These are phyloP conservation scores for Trichonephila clavata DNA, from an alignment of 1,140 invertebrate genomes.

Conservation along the genomic window DNA sequence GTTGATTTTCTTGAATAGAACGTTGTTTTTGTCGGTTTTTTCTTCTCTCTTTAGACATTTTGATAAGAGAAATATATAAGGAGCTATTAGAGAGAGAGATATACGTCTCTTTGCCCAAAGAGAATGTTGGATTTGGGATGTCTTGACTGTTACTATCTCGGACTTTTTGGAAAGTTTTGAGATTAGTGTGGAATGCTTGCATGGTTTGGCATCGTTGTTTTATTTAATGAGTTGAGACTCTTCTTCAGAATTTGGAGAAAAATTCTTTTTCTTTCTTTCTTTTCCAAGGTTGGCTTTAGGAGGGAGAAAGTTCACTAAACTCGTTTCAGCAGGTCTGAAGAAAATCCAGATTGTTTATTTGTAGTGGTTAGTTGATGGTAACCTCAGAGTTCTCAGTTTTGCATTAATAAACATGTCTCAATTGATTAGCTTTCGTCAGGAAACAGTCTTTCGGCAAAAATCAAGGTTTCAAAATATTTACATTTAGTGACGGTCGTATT, in stretches of 20 bases:
- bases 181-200: neutral
- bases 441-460: too few relatives aligned
- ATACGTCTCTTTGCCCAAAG: neutral
- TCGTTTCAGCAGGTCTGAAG: too few relatives aligned
- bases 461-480: too few relatives aligned
- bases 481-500: too few relatives aligned
- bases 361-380: too few relatives aligned
- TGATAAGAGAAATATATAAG: conserved; percentile 41
- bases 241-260: neutral
- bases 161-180: neutral
- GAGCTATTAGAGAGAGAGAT: conserved; percentile 9
- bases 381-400: too few relatives aligned
- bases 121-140: neutral
- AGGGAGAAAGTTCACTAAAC: too few relatives aligned
- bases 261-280: too few relatives aligned
- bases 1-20: neutral
- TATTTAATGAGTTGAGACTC: neutral
- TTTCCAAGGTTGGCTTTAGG: too few relatives aligned
- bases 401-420: too few relatives aligned
- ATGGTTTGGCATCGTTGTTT: neutral
- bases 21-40: neutral
- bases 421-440: too few relatives aligned
- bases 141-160: neutral
- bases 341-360: too few relatives aligned
- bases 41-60: neutral